phyloP scores from a whole-genome alignment of 2,797 vertebrate species.

The Lycodopsis pacificus region DNA sequence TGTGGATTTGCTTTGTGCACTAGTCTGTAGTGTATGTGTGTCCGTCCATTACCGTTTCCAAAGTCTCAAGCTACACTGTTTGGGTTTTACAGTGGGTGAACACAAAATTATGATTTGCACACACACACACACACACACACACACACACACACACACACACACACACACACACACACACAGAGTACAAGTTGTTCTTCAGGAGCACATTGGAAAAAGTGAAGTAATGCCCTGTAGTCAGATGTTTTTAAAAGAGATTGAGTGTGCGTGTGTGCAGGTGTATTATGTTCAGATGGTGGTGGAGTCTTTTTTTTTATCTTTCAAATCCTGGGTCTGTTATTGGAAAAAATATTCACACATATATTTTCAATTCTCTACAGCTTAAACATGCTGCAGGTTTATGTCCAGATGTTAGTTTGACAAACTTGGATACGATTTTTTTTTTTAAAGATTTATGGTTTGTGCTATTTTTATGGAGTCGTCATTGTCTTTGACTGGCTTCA shows the following conservation, averaged over 20 bases:
- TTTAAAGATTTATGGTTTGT: neutral
- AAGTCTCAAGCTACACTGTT: neutral
- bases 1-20: neutral
- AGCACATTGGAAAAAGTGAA: constrained; percentile 34
- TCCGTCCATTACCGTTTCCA: neutral
- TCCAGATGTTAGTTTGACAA: neutral
- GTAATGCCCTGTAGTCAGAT: constrained; percentile 12
- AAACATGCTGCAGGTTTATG: neutral
- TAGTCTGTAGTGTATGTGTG: neutral
- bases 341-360: neutral
- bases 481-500: neutral
- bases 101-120: constrained; percentile 1
- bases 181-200: neutral
- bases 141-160: neutral
- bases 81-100: no score
- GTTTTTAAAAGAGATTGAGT: constrained; percentile 23
- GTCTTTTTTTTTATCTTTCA: neutral
- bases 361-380: neutral
- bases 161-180: constrained; percentile 1
- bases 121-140: constrained; percentile 1
- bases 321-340: neutral
- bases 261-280: neutral
- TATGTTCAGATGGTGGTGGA: neutral
- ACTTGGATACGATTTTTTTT: neutral
- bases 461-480: neutral